Conservation (phyloP, 2,113 vertebrate genomes). For the Sylvilagus bachmani region DNA sequence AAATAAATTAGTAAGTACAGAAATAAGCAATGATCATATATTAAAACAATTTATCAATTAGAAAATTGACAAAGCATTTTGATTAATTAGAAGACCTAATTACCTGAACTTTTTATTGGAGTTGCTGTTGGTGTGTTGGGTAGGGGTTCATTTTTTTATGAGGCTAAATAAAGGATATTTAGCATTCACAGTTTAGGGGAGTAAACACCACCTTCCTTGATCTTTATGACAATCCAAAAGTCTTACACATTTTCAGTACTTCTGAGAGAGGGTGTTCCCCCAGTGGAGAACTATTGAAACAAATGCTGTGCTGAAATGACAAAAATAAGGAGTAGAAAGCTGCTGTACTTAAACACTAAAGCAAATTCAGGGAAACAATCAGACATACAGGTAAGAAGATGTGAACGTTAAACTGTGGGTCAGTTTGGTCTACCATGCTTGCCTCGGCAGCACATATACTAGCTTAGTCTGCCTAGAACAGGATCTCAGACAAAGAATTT, state of each 20-base stretch:
- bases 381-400: neutral
- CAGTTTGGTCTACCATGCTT: neutral
- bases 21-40: neutral
- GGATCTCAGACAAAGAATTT: neutral
- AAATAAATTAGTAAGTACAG: neutral
- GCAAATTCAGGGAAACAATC: neutral
- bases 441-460: no score
- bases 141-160: neutral
- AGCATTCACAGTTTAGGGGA: neutral
- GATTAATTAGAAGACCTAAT: neutral
- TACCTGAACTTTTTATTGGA: neutral
- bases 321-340: neutral
- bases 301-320: neutral
- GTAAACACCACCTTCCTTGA: neutral
- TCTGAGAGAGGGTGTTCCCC: neutral
- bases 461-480: neutral
- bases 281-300: neutral
- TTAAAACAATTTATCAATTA: neutral
- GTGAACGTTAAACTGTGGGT: neutral
- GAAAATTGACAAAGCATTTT: neutral
- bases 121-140: neutral
- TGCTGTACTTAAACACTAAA: neutral
- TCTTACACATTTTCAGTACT: neutral
- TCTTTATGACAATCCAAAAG: neutral
- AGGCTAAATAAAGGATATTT: neutral